Evolutionary conservation across 2,888 invertebrate genomes (phyloP).

Genomic region (Drosophila trichaetosa): DNA sequence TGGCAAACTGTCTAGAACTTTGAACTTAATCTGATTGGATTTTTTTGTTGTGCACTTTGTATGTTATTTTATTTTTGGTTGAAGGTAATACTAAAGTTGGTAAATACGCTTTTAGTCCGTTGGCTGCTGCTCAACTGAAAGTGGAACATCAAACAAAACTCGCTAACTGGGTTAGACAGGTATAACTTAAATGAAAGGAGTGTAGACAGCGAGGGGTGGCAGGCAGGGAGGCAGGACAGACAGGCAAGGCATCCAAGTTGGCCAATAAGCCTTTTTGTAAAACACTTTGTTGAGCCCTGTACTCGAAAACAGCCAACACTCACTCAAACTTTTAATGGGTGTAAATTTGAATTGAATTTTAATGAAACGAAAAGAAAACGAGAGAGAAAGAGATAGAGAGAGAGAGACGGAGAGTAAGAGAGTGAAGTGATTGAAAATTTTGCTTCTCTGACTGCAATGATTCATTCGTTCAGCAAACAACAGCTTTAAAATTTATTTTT

Average conservation of each 20-base stretch:
- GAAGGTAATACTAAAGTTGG: conserved; percentile 21
- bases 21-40: conserved; percentile 4
- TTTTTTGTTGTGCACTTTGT: not conserved
- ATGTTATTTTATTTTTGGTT: not conserved
- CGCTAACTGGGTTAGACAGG: conserved; percentile 68
- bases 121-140: conserved; percentile 13
- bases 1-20: conserved; percentile 7
- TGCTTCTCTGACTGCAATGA: conserved; percentile 21
- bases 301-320: not conserved
- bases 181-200: conserved; percentile 29
- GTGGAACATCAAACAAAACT: conserved; percentile 68
- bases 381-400: not conserved
- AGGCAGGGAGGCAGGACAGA: not conserved
- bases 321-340: conserved; percentile 21
- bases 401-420: not conserved
- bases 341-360: conserved; percentile 54
- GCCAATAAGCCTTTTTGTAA: conserved; percentile 56
- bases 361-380: conserved; percentile 46
- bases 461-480: conserved; percentile 30
- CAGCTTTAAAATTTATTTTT: conserved; percentile 44
- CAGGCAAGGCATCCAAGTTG: conserved; percentile 26
- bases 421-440: not conserved
- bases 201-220: not conserved
- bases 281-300: conserved; percentile 27
- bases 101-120: conserved; percentile 13